Conservation (phyloP, 2,113 vertebrate species). For the Brienomyrus longianalis region DNA sequence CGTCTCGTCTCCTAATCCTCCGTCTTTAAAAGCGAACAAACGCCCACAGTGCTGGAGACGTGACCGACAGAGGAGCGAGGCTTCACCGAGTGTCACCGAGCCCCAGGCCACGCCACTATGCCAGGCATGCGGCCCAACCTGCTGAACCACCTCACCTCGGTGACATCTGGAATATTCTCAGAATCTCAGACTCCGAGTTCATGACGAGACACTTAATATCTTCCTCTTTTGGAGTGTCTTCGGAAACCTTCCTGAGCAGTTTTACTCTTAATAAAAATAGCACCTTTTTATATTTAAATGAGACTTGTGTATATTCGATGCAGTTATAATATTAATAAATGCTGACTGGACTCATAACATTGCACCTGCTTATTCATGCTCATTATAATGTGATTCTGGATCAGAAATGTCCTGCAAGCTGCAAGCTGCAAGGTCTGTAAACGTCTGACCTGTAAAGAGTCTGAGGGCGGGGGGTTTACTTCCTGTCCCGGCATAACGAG, state of each 20-base stretch:
- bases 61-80: background rate
- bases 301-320: background rate
- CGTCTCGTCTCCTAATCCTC: background rate
- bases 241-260: background rate
- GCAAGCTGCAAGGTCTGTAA: background rate
- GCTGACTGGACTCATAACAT: background rate
- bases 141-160: conserved; percentile 42
- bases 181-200: conserved; percentile 23
- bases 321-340: background rate
- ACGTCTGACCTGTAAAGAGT: background rate
- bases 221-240: background rate
- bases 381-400: background rate
- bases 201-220: background rate
- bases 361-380: background rate
- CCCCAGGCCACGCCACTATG: conserved; percentile 31
- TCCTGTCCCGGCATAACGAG: background rate
- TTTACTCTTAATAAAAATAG: background rate
- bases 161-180: conserved; percentile 31
- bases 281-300: background rate
- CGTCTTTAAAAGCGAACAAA: background rate
- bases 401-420: background rate
- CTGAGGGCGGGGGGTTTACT: background rate
- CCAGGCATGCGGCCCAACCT: conserved; percentile 38
- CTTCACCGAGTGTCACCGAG: background rate
- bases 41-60: background rate